Conservation (phyloP, 2,888 invertebrate genomes). For the Netelia virgata region DNA sequence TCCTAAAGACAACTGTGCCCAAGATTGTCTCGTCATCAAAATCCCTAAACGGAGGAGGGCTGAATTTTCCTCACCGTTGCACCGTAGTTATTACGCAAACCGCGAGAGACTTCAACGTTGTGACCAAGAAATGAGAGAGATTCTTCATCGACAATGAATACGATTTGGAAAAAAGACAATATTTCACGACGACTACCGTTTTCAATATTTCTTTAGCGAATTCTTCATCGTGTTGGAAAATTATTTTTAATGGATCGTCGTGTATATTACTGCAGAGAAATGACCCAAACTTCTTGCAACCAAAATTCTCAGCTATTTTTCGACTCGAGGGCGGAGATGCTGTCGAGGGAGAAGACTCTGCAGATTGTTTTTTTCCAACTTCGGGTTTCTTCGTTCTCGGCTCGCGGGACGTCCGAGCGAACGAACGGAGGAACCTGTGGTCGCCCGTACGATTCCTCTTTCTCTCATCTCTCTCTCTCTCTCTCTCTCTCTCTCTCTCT, state of each 20-base stretch:
- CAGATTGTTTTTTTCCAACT: slow-evolving; percentile 16
- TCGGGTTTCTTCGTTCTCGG: slow-evolving; percentile 2
- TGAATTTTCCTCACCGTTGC: background rate
- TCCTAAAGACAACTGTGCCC: slow-evolving; percentile 25
- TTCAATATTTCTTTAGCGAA: background rate
- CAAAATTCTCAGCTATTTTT: slow-evolving; percentile 46
- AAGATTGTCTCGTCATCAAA: slow-evolving; percentile 28
- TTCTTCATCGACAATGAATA: background rate
- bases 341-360: slow-evolving; percentile 33
- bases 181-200: too few species aligned
- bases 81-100: background rate
- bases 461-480: slow-evolving; percentile 37
- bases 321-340: slow-evolving; percentile 25
- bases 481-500: slow-evolving; percentile 17
- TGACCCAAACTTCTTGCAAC: background rate
- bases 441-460: slow-evolving; percentile 30
- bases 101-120: slow-evolving; percentile 37
- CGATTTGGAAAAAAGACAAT: too few species aligned
- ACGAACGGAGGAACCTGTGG: slow-evolving; percentile 51
- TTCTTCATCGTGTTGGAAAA: background rate
- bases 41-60: background rate
- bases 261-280: background rate
- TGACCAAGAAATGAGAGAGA: background rate
- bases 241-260: background rate
- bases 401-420: slow-evolving; percentile 44